Base-by-base conservation (phyloP, 2,888 invertebrate species). In the Acronicta alni region DNA sequence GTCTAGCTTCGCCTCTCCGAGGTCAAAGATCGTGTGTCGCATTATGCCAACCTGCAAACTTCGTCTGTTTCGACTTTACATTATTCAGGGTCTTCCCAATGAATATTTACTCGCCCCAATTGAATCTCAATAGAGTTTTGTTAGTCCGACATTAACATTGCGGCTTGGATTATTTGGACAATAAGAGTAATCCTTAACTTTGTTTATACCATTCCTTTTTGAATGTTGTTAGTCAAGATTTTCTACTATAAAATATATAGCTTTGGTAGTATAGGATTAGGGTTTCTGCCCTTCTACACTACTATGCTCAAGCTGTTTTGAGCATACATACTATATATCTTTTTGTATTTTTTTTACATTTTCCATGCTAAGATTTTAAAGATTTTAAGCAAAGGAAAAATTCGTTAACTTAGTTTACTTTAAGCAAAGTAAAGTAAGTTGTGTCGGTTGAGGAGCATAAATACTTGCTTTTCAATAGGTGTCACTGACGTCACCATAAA, bases 91-190 rank as follows among this genome's bases (percentile, higher is more conserved):
- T 77, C 73, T 74, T 76, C 70, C 74, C 79, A 78, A 84, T 83
- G 82, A 84, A 84, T 84, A 84, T 84, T 84, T 84, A 82, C 81
- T 79, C 65, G 75, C 65, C 71, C 77, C 81, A 81, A 83, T 83
- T 79, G 81, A 84, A 84, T 82, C 75, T 72, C 82, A 80, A 84
- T 82, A 74, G 61, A 72, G 76, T 74, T 80, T 81, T 79, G 73
- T 70, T 69, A 75, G 74, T 72, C 72, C 71, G 65, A 57, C 60
- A 68, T 66, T 66, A 62, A 64, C 70, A 73, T 73, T 69, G 70
- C 32, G 75, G 54, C 41, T 63, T 65, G 64, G 55, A 44, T 68
- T 69, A 73, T 66, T 69, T 63, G 49, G 48, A n/a, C 42, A 67
- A 48, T 59, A 54, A 52, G 60, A 63, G 53, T 71, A 47, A 67